Evolutionary conservation across 1,140 invertebrate genomes (phyloP).

Genomic region (Colletes latitarsis): DNA sequence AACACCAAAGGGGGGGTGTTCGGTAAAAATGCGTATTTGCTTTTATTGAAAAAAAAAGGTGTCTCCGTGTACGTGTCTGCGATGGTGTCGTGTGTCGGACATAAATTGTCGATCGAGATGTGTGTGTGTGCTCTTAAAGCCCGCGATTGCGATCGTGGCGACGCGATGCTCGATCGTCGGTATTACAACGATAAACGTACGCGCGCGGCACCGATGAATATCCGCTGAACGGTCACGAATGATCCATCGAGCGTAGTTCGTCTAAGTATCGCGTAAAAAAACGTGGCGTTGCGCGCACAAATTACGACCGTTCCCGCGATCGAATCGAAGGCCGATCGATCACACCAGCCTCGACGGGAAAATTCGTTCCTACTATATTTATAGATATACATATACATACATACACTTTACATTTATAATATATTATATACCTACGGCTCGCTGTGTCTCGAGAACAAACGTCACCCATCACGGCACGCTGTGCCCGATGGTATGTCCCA

Average conservation of each 20-base stretch:
- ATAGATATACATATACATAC: conserved; percentile 61
- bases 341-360: conserved; percentile 15
- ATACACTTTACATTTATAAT: conserved; percentile 47
- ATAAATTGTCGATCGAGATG: conserved; percentile 28
- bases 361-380: conserved; percentile 62
- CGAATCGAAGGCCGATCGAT: conserved; percentile 13
- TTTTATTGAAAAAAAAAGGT: conserved; percentile 56
- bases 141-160: conserved; percentile 17
- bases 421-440: conserved; percentile 42
- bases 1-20: neutral
- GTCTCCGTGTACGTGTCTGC: conserved; percentile 19
- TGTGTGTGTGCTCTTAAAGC: neutral
- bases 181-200: neutral
- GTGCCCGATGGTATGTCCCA: neutral
- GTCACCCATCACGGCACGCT: conserved; percentile 6
- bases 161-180: neutral
- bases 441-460: conserved; percentile 38
- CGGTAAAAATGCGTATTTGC: conserved; percentile 57
- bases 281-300: neutral
- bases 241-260: neutral
- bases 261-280: neutral
- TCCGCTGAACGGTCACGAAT: neutral
- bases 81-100: conserved; percentile 14
- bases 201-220: neutral
- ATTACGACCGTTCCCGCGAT: conserved; percentile 2